Evolutionary conservation across 1,140 invertebrate species (phyloP).

Genomic region (Sminthurides bifidus): DNA sequence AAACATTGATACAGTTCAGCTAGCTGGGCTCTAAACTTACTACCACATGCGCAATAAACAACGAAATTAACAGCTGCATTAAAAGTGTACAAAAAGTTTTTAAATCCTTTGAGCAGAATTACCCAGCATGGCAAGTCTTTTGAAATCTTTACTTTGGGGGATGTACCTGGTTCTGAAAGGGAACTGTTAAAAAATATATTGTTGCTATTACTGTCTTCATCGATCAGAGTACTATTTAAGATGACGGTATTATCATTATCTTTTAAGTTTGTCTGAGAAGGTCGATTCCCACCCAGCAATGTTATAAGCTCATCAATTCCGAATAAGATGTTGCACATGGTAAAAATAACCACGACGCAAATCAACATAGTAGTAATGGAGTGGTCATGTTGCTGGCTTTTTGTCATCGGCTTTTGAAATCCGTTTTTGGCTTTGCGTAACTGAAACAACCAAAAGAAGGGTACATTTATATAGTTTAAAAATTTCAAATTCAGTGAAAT

Average conservation of each 20-base stretch:
- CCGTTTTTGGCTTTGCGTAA: not conserved
- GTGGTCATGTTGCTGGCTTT: not conserved
- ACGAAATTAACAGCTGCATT: not conserved
- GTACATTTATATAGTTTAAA: not conserved
- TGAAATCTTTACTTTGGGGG: not conserved
- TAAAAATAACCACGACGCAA: not conserved
- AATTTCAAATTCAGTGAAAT: not conserved
- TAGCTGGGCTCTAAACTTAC: not conserved
- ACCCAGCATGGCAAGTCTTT: not conserved
- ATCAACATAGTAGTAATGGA: not conserved
- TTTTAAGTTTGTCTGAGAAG: too few relatives aligned
- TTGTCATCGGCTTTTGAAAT: not conserved
- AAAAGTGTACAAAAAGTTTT: not conserved
- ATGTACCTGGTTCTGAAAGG: too few relatives aligned
- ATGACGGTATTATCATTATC: too few relatives aligned
- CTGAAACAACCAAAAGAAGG: not conserved
- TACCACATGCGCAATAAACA: not conserved
- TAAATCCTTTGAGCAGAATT: not conserved
- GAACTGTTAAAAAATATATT: too few relatives aligned
- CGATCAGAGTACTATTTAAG: too few relatives aligned
- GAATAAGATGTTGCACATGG: not conserved
- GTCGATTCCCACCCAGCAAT: too few relatives aligned
- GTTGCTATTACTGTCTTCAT: too few relatives aligned
- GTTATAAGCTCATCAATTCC: not conserved
- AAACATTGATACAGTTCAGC: not conserved